These are phyloP conservation scores for Acanthopleura granulata DNA, from an alignment of 2,888 invertebrate genomes.

Conservation along the genomic window DNA sequence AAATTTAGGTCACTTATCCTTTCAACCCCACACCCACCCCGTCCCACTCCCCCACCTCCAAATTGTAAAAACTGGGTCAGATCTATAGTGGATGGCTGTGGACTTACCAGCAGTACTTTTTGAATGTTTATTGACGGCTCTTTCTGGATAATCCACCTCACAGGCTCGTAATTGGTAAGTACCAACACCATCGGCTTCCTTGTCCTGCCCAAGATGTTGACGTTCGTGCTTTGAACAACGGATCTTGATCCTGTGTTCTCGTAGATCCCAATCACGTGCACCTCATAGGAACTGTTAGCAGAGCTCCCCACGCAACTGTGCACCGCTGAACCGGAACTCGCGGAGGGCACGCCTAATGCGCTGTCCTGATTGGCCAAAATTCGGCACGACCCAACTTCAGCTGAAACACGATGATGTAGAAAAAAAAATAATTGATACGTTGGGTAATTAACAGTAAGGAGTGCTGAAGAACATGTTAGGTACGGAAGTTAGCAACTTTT, in stretches of 20 bases:
- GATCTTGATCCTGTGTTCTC: background rate
- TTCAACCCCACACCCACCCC: too few relatives aligned
- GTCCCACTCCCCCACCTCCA: too few relatives aligned
- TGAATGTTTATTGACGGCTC: background rate
- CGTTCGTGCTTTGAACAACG: background rate
- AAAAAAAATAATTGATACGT: background rate
- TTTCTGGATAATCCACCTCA: background rate
- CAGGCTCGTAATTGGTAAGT: conserved; percentile 4
- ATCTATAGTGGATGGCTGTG: too few relatives aligned
- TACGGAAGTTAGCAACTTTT: too few relatives aligned
- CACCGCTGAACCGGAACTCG: background rate
- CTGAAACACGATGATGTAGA: background rate
- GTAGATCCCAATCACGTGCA: conserved; percentile 11
- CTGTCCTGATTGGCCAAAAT: background rate
- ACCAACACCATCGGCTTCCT: background rate
- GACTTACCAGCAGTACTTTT: conserved; percentile 4
- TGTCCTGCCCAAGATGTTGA: background rate
- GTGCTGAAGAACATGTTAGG: too few relatives aligned
- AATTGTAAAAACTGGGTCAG: too few relatives aligned
- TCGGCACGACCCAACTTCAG: conserved; percentile 3
- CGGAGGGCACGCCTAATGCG: background rate
- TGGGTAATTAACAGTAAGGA: too few relatives aligned
- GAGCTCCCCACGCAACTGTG: background rate
- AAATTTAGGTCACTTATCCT: too few relatives aligned
- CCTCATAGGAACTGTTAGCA: background rate